phyloP scores from a whole-genome alignment of 2,113 vertebrate genomes.

The Odobenus rosmarus region DNA sequence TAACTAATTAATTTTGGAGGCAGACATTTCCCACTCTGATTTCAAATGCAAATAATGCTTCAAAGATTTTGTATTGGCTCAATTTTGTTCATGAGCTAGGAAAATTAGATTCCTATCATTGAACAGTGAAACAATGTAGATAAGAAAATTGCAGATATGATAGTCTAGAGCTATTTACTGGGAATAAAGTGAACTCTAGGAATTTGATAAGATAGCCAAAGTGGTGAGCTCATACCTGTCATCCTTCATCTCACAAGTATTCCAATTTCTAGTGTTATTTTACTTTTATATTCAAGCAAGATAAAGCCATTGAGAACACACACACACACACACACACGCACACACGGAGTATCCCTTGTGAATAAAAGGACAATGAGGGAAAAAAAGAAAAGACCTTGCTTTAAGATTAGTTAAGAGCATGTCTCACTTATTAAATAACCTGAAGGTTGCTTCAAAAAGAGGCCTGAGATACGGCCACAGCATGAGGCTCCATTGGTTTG shows the following conservation, averaged over 20 bases:
- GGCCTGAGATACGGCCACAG: not conserved
- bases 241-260: not conserved
- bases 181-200: not conserved
- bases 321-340: not conserved
- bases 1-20: not conserved
- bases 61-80: not conserved
- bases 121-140: not conserved
- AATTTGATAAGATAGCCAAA: not conserved
- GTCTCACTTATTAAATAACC: not conserved
- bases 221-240: not conserved
- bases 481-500: not conserved
- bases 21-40: not conserved
- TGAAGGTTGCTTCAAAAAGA: not conserved
- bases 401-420: not conserved
- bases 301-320: not conserved
- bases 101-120: not conserved
- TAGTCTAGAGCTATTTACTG: not conserved
- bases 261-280: slow-evolving; percentile 7
- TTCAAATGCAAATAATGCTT: slow-evolving; percentile 24
- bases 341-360: not conserved
- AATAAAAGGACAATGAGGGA: not conserved
- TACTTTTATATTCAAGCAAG: not conserved
- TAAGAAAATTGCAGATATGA: not conserved
- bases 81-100: not conserved
- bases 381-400: not conserved